Conservation (phyloP, 23 tunicate genomes). For the Styela clava region DNA sequence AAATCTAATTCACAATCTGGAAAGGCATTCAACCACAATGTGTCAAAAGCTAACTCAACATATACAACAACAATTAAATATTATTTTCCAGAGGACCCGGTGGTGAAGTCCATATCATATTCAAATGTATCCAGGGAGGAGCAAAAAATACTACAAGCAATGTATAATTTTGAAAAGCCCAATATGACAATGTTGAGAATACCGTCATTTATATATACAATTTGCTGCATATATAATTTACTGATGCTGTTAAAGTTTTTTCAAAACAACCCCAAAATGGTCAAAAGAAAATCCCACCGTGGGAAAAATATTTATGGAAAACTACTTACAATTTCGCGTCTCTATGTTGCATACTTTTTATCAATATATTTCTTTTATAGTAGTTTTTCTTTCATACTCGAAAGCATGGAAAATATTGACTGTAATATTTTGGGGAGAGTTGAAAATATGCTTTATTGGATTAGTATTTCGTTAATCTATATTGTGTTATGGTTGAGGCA, state of each 20-base stretch:
- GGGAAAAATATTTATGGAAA: background rate
- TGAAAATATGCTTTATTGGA: background rate
- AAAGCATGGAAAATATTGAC: background rate
- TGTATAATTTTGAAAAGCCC: background rate
- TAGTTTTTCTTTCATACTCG: background rate
- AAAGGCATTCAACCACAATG: no score
- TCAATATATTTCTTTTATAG: background rate
- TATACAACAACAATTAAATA: no score
- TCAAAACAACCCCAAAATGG: background rate
- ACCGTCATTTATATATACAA: background rate
- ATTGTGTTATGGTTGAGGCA: background rate
- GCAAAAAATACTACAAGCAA: background rate
- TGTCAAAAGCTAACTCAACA: no score
- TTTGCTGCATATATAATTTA: background rate
- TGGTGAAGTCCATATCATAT: background rate
- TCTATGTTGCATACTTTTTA: background rate
- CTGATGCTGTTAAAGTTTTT: background rate
- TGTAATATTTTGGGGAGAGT: background rate
- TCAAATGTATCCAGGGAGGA: background rate
- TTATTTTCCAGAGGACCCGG: background rate
- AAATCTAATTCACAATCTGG: no score
- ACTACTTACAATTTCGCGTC: background rate
- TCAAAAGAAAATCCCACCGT: background rate
- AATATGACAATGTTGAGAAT: background rate
- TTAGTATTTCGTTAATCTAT: background rate